These are phyloP conservation scores for Galemys pyrenaicus DNA, from an alignment of 2,113 vertebrate genomes.

Conservation along the genomic window DNA sequence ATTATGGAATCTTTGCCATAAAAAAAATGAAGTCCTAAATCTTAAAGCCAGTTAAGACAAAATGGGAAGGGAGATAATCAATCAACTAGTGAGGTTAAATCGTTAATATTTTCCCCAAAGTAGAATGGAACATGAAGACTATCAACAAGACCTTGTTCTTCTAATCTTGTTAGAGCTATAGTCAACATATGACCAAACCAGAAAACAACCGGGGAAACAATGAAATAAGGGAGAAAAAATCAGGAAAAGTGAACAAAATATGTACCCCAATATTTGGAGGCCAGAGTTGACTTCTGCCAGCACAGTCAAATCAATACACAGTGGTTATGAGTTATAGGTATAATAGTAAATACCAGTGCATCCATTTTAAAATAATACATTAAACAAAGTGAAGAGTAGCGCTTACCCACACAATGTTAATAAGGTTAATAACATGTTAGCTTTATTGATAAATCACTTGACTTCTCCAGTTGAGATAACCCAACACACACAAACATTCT, in stretches of 20 bases:
- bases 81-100: background rate
- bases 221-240: background rate
- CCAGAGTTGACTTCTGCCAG: constrained; percentile 5
- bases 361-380: constrained; percentile 63
- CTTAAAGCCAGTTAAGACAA: background rate
- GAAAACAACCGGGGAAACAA: background rate
- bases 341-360: background rate
- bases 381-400: constrained; percentile 11
- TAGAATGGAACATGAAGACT: background rate
- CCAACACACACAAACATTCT: background rate
- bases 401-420: background rate
- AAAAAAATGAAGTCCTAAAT: background rate
- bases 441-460: constrained; percentile 44
- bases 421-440: background rate
- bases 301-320: background rate
- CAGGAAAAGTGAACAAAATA: background rate
- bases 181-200: background rate
- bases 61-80: background rate
- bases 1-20: background rate
- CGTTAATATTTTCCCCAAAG: background rate
- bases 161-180: background rate
- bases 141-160: background rate
- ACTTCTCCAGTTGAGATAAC: constrained; percentile 45
- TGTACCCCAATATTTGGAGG: background rate
- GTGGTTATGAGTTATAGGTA: background rate